A percentile compares a stretch with the other conserved stretches of the same genome.
Conservation (phyloP, 2,797 vertebrate species). For the Pipistrellus pipistrellus region DNA sequence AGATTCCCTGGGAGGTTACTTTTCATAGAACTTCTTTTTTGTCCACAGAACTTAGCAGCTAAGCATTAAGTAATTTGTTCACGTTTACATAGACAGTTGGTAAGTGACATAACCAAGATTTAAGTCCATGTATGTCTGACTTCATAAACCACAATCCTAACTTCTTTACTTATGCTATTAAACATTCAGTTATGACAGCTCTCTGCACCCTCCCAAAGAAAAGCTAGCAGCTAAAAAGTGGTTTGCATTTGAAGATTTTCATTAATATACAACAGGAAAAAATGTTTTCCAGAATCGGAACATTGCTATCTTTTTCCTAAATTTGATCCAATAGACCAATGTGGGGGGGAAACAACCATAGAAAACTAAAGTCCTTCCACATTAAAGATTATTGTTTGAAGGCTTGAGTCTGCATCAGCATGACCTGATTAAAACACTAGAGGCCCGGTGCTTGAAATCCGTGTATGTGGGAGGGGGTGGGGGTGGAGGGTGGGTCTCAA, state of each 20-base stretch:
- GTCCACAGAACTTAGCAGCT: neutral
- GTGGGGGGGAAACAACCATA: neutral
- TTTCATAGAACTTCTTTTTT: neutral
- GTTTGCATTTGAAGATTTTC: neutral
- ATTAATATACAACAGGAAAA: neutral
- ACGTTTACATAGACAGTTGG: neutral
- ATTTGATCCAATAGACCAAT: constrained; percentile 1
- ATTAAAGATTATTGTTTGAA: neutral
- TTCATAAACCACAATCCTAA: neutral
- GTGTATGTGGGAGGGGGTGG: too few relatives aligned
- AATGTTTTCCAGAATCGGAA: neutral
- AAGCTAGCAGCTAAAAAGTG: neutral
- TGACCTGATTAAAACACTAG: neutral
- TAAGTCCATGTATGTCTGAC: neutral
- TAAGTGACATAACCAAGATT: too few relatives aligned
- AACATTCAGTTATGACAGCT: neutral
- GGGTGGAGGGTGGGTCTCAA: accelerated
- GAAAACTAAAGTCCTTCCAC: neutral
- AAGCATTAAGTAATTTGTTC: neutral
- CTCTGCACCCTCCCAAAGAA: too few relatives aligned
- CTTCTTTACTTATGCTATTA: constrained; percentile 46
- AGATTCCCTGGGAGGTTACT: neutral
- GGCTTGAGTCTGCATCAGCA: neutral
- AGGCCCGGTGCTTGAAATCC: too few relatives aligned
- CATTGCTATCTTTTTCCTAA: neutral